Evolutionary conservation across 2,113 vertebrate species (phyloP), one percentile per base, ranked within the genome.

Genomic region (Rhadina sibilatrix): DNA sequence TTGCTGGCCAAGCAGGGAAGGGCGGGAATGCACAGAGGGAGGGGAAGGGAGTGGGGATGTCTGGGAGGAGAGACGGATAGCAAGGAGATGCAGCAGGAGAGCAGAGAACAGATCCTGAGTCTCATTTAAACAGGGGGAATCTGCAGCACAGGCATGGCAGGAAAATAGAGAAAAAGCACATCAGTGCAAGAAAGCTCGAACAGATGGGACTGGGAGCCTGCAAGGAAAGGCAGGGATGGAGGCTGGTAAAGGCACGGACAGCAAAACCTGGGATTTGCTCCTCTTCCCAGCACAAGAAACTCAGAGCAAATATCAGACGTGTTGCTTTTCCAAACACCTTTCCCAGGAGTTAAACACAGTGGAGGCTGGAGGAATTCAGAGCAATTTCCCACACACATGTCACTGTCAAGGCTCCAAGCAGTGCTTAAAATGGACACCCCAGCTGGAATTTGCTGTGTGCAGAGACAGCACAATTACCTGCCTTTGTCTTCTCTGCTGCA

Each of bases 91-190:
- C 70, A 65, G 78, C 30, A 28, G 74, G 68, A 70, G 37, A 68
- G 19, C 46, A 24, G 30, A 42, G 42, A 78, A 14, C 69, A 82
- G 69, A 84, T 21, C 56, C 68, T 0, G 0, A 2, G 6, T 52
- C 91, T 75, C 37, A 9, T 46, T 57, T 50, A 37, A 64, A 65
- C 46, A 77, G 84, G 44, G 38, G 52, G 38, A 65, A 74, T 83
- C 84, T n/a, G 49, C 54, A 69, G 74, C 12, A 8, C 63, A 52
- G 75, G 59, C 77, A 69, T 33, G 72, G 72, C 74, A 89, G 23
- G 74, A 37, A 91, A 93, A 95, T 10, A 75, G 84, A 87, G 89
- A 69, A 95, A 96, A 96, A 91, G 94, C 75, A 84, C 84, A 84
- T 79, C 90, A 88, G 88, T 7, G 9, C 64, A 35, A 83, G 89